These are phyloP conservation scores for Scyliorhinus canicula DNA, from an alignment of 2,797 vertebrate species.

Conservation along the genomic window DNA sequence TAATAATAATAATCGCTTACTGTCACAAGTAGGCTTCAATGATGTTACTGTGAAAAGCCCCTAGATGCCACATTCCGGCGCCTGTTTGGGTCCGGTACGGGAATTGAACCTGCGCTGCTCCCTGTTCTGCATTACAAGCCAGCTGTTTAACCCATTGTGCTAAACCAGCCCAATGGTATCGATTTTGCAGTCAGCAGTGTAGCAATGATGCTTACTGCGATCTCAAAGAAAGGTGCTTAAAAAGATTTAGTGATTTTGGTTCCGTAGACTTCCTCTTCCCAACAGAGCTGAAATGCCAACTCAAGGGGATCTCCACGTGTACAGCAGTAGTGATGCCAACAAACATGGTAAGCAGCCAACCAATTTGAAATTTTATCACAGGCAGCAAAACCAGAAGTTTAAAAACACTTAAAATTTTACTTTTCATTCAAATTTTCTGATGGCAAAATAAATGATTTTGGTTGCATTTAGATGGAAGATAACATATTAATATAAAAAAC, in stretches of 20 bases:
- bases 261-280: background rate
- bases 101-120: too few species aligned
- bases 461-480: background rate
- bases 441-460: background rate
- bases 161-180: too few species aligned
- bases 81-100: too few species aligned
- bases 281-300: background rate
- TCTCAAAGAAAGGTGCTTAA: background rate
- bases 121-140: too few species aligned
- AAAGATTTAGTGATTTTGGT: too few species aligned
- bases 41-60: too few species aligned
- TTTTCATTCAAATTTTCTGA: background rate
- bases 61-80: too few species aligned
- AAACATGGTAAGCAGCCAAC: background rate
- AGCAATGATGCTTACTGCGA: background rate
- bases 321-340: background rate
- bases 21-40: too few species aligned
- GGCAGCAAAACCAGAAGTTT: background rate
- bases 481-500: background rate
- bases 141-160: too few species aligned
- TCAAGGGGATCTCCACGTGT: background rate
- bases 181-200: too few species aligned
- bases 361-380: background rate
- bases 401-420: too few species aligned
- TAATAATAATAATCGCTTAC: too few species aligned